phyloP scores from a whole-genome alignment of 1,140 invertebrate genomes.

The Eubasilissa regina region DNA sequence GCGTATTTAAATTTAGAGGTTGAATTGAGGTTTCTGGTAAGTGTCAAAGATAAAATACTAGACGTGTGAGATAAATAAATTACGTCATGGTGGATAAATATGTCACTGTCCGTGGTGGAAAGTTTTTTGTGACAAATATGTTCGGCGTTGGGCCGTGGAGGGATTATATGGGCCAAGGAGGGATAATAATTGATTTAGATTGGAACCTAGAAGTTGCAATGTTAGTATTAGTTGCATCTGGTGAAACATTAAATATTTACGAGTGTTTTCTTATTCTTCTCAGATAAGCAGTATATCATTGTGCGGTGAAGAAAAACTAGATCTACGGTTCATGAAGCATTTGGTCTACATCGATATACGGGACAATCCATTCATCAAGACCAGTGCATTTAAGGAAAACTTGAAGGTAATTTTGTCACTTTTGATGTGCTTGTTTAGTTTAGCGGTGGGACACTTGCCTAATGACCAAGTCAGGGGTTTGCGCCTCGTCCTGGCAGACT shows the following conservation, averaged over 20 bases:
- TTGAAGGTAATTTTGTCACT: constrained; percentile 24
- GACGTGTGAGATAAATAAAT: neutral
- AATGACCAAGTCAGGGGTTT: neutral
- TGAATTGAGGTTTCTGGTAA: too few relatives aligned
- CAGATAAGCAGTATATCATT: constrained; percentile 20
- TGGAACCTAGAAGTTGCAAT: too few relatives aligned
- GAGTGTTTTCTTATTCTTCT: neutral
- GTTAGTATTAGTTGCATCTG: too few relatives aligned
- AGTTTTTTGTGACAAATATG: too few relatives aligned
- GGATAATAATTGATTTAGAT: too few relatives aligned
- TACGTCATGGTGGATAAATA: too few relatives aligned
- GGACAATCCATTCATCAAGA: constrained; percentile 35
- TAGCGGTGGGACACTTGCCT: neutral
- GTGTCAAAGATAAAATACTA: too few relatives aligned
- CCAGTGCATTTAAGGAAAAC: neutral
- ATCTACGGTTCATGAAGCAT: constrained; percentile 26
- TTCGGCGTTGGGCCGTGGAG: too few relatives aligned
- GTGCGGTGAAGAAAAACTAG: constrained; percentile 18
- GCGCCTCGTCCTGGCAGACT: neutral
- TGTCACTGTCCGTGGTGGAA: too few relatives aligned
- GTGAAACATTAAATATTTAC: too few relatives aligned
- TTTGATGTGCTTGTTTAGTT: neutral
- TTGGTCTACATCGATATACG: constrained; percentile 39
- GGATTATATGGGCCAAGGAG: too few relatives aligned
- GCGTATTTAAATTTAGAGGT: too few relatives aligned